Percentiles rank a stretch among this genome's conserved stretches.
phyloP scores from a whole-genome alignment of 1,140 invertebrate species.

The Zaprionus ornatus region DNA sequence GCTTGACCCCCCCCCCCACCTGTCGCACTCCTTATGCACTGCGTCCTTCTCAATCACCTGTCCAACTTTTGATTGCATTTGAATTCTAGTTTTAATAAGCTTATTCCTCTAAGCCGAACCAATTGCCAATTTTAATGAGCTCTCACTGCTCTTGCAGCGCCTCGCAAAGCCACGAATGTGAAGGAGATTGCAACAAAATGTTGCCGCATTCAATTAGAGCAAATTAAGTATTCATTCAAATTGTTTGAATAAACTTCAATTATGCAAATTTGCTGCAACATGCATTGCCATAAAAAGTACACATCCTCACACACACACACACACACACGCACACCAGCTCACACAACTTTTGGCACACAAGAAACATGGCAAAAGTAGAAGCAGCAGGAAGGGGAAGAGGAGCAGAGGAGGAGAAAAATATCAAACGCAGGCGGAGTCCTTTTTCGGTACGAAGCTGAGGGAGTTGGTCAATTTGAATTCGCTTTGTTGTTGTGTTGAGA shows the following conservation, averaged over 20 bases:
- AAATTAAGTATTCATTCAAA: conserved; percentile 76
- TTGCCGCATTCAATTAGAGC: conserved; percentile 61
- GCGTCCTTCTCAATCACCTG: neutral
- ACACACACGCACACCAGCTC: too few relatives aligned
- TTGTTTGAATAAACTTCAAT: conserved; percentile 69
- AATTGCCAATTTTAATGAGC: conserved; percentile 29
- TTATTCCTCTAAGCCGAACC: neutral
- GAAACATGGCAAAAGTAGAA: conserved; percentile 23
- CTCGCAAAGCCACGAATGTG: neutral
- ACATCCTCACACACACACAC: neutral
- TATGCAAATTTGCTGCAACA: conserved; percentile 60
- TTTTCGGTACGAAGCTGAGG: neutral
- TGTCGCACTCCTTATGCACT: too few relatives aligned
- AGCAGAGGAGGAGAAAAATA: neutral
- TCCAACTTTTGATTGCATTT: conserved; percentile 14
- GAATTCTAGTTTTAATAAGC: neutral
- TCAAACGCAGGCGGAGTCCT: neutral
- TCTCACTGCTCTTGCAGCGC: neutral
- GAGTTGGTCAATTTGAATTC: conserved; percentile 38
- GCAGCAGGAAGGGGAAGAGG: neutral
- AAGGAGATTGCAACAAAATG: conserved; percentile 10
- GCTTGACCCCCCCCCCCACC: too few relatives aligned
- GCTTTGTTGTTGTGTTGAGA: conserved; percentile 22
- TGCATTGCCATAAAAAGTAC: neutral
- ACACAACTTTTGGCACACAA: conserved; percentile 4